phyloP scores from a whole-genome alignment of 37 sponge, comb jelly and placozoan genomes.

The Mnemiopsis leidyi region DNA sequence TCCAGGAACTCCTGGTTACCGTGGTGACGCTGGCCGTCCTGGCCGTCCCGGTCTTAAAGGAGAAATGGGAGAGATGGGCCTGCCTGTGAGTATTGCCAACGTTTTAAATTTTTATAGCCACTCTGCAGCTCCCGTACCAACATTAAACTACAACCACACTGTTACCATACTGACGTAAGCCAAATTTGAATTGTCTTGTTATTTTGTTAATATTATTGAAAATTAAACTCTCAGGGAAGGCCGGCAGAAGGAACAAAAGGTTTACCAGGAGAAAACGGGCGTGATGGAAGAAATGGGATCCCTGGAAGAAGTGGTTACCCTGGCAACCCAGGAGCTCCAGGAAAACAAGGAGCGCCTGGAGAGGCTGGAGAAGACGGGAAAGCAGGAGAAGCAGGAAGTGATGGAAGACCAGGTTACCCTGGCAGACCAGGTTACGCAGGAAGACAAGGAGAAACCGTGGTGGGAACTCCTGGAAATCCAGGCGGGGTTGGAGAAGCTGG shows the following conservation, averaged over 20 bases:
- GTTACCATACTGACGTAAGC: too few species aligned
- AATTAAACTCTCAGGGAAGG: background rate
- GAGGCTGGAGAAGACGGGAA: background rate
- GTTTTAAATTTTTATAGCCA: too few species aligned
- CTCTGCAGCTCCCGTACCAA: too few species aligned
- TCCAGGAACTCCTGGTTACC: background rate
- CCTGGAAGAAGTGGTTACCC: background rate
- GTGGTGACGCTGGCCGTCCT: background rate
- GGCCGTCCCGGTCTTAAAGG: background rate
- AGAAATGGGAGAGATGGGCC: background rate
- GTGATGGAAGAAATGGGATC: background rate
- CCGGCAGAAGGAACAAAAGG: background rate
- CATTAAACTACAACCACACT: too few species aligned
- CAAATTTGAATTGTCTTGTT: too few species aligned
- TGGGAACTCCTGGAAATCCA: background rate
- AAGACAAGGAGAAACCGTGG: background rate
- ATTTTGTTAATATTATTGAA: too few species aligned
- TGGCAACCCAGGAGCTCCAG: background rate
- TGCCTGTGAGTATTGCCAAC: background rate
- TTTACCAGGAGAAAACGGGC: background rate
- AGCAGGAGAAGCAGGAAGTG: background rate
- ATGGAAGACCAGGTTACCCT: conserved; percentile 3
- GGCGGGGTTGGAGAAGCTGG: background rate
- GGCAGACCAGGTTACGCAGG: background rate
- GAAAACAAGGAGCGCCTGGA: background rate